phyloP scores from a whole-genome alignment of 2,113 vertebrate species.

The Campylomormyrus numenius region DNA sequence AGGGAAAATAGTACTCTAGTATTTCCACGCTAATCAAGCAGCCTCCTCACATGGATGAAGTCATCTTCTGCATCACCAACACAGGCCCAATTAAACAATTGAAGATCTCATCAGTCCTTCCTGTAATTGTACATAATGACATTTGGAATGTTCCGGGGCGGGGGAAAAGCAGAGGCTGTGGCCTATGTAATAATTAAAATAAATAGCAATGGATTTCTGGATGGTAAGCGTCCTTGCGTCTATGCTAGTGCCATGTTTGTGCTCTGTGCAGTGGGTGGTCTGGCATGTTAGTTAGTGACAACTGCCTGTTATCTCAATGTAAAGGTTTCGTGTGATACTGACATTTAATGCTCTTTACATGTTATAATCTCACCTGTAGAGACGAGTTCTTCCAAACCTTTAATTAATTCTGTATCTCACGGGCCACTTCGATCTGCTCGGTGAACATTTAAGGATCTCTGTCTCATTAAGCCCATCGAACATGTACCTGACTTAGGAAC shows the following conservation, averaged over 20 bases:
- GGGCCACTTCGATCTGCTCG: neutral
- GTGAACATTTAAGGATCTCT: conserved; percentile 8
- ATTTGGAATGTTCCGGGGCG: conserved; percentile 13
- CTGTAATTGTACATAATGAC: neutral
- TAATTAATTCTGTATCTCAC: neutral
- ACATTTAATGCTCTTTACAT: neutral
- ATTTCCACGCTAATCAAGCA: conserved; percentile 1
- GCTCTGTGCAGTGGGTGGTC: neutral
- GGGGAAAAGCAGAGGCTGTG: neutral
- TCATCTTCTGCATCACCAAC: neutral
- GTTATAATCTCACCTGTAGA: neutral
- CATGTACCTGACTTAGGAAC: neutral
- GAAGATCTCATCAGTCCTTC: conserved; percentile 17
- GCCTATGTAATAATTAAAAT: neutral
- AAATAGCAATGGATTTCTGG: neutral
- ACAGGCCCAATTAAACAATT: conserved; percentile 29
- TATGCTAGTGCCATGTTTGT: neutral
- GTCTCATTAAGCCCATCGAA: conserved; percentile 17
- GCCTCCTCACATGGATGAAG: neutral
- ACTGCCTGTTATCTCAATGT: neutral
- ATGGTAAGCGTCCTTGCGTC: neutral
- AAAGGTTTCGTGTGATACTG: neutral
- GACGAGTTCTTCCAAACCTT: neutral
- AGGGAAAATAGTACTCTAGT: neutral
- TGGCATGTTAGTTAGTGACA: neutral